Conservation (phyloP, 2,888 invertebrate genomes). For the Suillia variegata region DNA sequence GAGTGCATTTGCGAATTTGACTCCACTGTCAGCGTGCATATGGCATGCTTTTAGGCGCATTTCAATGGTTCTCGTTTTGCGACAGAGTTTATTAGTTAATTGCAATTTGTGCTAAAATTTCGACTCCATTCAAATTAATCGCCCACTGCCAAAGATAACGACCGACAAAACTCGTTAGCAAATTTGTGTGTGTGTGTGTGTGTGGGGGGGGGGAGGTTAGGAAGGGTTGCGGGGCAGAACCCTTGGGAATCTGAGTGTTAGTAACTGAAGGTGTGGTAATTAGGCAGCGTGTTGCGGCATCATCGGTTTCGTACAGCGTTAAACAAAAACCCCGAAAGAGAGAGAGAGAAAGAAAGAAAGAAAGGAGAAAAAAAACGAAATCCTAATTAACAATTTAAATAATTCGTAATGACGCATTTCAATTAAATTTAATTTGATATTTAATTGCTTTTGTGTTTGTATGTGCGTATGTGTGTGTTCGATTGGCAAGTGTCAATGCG, state of each 20-base stretch:
- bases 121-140: not conserved
- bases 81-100: constrained; percentile 15
- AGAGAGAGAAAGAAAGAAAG: too few species aligned
- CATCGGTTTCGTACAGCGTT: too few species aligned
- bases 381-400: constrained; percentile 54
- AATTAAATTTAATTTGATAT: constrained; percentile 55
- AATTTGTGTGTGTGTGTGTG: not conserved
- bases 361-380: not conserved
- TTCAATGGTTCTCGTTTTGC: not conserved
- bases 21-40: too few species aligned
- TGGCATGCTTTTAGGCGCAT: not conserved
- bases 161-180: not conserved
- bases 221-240: not conserved
- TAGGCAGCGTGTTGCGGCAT: not conserved
- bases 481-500: constrained; percentile 25
- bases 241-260: not conserved
- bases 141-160: not conserved
- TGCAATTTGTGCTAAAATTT: constrained; percentile 9
- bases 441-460: constrained; percentile 39
- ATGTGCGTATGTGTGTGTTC: too few species aligned
- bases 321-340: too few species aligned
- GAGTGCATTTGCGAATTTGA: too few species aligned
- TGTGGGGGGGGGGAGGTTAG: not conserved
- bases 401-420: constrained; percentile 47
- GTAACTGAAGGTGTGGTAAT: not conserved